phyloP scores from a whole-genome alignment of 2,888 invertebrate genomes.

The Eupsilia transversa region DNA sequence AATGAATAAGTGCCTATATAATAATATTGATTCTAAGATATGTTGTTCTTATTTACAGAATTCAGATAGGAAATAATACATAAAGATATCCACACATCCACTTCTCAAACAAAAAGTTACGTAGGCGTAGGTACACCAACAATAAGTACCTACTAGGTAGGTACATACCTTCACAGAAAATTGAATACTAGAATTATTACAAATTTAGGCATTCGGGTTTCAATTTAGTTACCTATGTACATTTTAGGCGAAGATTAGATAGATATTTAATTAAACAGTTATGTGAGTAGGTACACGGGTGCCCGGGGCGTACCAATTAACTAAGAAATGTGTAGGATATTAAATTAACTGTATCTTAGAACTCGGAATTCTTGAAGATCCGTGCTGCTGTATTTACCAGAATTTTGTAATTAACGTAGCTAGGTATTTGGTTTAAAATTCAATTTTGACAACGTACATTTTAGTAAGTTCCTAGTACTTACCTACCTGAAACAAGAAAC shows the following conservation, averaged over 20 bases:
- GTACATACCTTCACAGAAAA: constrained; percentile 4
- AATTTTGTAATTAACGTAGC: background rate
- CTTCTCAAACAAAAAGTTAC: background rate
- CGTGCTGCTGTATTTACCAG: constrained; percentile 10
- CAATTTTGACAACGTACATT: background rate
- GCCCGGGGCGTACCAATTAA: constrained; percentile 58
- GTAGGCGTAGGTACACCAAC: no score
- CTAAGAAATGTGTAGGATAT: constrained; percentile 57
- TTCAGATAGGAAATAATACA: background rate
- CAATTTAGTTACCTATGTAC: constrained; percentile 25
- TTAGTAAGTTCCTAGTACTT: background rate
- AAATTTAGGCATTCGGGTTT: constrained; percentile 4
- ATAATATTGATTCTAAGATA: background rate
- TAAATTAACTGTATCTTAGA: constrained; percentile 56
- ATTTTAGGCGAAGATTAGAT: constrained; percentile 55
- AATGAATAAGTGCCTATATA: constrained; percentile 5
- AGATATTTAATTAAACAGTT: constrained; percentile 60
- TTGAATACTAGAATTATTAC: background rate
- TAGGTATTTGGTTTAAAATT: background rate
- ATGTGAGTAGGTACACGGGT: constrained; percentile 42
- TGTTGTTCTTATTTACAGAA: background rate
- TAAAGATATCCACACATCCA: background rate
- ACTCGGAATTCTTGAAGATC: constrained; percentile 35
- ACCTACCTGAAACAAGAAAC: background rate
- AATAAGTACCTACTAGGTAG: background rate